Base-by-base conservation (phyloP, 2,888 invertebrate species). In the Blastobasis adustella region DNA sequence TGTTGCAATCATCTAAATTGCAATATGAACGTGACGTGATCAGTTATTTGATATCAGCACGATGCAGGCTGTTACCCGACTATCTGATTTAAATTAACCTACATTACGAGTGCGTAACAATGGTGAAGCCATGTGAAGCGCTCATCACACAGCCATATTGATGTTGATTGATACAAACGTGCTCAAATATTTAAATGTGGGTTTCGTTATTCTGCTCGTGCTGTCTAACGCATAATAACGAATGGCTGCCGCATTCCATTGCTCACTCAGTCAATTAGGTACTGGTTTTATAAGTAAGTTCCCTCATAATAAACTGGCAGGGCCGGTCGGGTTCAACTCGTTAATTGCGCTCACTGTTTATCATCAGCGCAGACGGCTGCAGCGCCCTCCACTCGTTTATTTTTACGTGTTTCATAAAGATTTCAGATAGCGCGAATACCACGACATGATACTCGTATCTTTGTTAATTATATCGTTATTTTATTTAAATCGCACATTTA, bases 231-330 rank as follows among this genome's bases (percentile, higher is more conserved):
- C 76, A 73, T 76, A 69, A 76, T 77, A 75, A 76, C 71, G 73
- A 76, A 74, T 73, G 73, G 69, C 79, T 84, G 67, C 83, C 86
- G 86, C 86, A 86, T 87, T 85, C 86, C 79, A 65, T 65, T 59
- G 65, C 62, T 59, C 70, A 71, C 66, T 67, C 64, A 61, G 66
- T 70, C 76, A 74, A 81, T 79, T 78, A 73, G 65, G 68, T 61
- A 70, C 65, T 55, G 60, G 67, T 66, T 62, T 65, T 63, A 66
- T 69, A 67, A 65, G 63, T 61, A 58, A 56, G 41, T 40, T 9
- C 41, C 2, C 7, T 40, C 9, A 8, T 40, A 40, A 8, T 40
- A 40, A 6, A 40, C 6, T 9, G 41, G 41, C 41, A 40, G 41
- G 7, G 9, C 6, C 9, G 6, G 9, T 40, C 9, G 41, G 41